Evolutionary conservation across 2,113 vertebrate species (phyloP), one percentile per base, ranked within the genome.

Genomic region (Callithrix jacchus): DNA sequence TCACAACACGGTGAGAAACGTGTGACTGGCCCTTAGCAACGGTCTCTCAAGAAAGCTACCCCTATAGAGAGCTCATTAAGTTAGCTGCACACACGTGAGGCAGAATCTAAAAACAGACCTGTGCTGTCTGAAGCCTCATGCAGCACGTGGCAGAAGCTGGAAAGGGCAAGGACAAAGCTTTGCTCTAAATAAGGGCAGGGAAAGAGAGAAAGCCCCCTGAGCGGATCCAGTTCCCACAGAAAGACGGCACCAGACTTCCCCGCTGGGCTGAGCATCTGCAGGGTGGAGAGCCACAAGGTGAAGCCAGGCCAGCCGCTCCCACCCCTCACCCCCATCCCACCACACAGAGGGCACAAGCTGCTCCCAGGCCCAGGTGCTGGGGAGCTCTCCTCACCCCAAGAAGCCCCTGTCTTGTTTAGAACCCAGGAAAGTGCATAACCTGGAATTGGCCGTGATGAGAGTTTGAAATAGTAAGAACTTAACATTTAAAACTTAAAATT

Each of bases 1-100:
- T 97, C 97, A 97, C 97, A 96, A 97, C 97, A 85, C 84, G 21
- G 90, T 40, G 80, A 95, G 84, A 94, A 97, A 87, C 30, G 87
- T 96, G 97, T 87, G 56, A 47, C 96, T 73, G 81, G 96, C 94
- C 97, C 97, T 97, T 98, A 98, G 97, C 97, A 98, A 98, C 97
- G 0, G 93, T 93, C 95, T 96, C 93, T 96, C 92, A 93, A 96
- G 96, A 97, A 95, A 97, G 95, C 97, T 88, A 52, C 92, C 93
- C 97, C 97, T 97, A 96, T 90, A 97, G 97, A 93, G 96, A 97
- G 94, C 95, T 97, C 96, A 96, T 97, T 96, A 97, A 97, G 95
- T 97, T 81, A 66, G 92, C 90, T 5, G 71, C 58, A 73, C 94
- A 90, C 97, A 97, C 85, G 94, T 98, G 97, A 95, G 87, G 81